phyloP scores from a whole-genome alignment of 2,113 vertebrate genomes.

The Calonectris borealis region DNA sequence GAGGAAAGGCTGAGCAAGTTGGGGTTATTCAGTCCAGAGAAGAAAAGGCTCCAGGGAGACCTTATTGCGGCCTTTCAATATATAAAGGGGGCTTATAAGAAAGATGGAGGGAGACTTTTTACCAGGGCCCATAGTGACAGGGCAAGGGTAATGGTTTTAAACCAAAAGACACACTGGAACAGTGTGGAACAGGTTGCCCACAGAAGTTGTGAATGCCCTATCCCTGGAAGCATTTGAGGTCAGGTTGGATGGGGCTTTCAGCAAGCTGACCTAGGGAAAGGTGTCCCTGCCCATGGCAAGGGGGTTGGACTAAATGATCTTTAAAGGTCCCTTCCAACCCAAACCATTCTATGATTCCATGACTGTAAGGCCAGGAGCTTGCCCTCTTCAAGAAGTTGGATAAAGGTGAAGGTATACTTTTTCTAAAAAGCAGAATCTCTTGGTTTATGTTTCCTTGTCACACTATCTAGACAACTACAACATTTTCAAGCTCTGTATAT shows the following conservation, averaged over 20 bases:
- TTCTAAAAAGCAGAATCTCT: background rate
- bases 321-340: background rate
- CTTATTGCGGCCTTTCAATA: background rate
- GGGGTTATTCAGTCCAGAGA: background rate
- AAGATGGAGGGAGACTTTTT: background rate
- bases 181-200: background rate
- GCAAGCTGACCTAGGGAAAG: background rate
- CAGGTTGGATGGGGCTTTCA: background rate
- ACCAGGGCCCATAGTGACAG: background rate
- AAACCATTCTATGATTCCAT: background rate
- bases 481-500: background rate
- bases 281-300: background rate
- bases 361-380: background rate
- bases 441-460: background rate
- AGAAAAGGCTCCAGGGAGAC: background rate
- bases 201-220: background rate
- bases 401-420: background rate
- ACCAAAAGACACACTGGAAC: background rate
- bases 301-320: too few relatives aligned
- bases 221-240: background rate
- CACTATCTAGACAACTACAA: background rate
- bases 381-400: background rate
- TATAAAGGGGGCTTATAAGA: background rate
- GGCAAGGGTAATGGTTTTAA: background rate
- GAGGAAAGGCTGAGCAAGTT: background rate